Conservation (phyloP, 2,888 invertebrate genomes). For the Xestia c-nigrum region DNA sequence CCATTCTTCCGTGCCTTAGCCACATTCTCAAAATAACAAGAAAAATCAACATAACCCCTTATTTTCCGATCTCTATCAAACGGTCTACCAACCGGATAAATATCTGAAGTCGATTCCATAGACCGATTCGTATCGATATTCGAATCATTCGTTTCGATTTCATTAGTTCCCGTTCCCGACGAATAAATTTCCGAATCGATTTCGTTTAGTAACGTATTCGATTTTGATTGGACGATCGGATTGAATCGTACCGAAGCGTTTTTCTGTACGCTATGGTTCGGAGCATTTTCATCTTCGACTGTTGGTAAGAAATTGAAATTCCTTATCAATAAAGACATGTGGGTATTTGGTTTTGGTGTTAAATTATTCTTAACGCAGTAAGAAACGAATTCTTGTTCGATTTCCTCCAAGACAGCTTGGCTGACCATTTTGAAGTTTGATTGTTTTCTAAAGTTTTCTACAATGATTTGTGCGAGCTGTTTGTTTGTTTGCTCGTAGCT, state of each 20-base stretch:
- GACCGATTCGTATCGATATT: slow-evolving; percentile 84
- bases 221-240: slow-evolving; percentile 90
- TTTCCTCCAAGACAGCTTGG: slow-evolving; percentile 96
- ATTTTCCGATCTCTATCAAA: slow-evolving; percentile 93
- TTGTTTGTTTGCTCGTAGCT: slow-evolving; percentile 94
- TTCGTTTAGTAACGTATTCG: slow-evolving; percentile 84
- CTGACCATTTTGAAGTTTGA: slow-evolving; percentile 95
- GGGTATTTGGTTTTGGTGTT: slow-evolving; percentile 92
- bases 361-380: slow-evolving; percentile 91
- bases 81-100: slow-evolving; percentile 80
- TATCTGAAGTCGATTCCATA: slow-evolving; percentile 84
- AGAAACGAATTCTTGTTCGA: slow-evolving; percentile 95
- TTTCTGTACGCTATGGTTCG: slow-evolving; percentile 80
- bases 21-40: slow-evolving; percentile 94
- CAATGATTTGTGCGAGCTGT: slow-evolving; percentile 94
- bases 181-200: slow-evolving; percentile 85
- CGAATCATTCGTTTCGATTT: slow-evolving; percentile 77
- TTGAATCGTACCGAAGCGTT: slow-evolving; percentile 91
- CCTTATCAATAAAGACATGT: slow-evolving; percentile 95
- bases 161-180: slow-evolving; percentile 78
- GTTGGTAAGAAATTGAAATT: slow-evolving; percentile 96
- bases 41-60: slow-evolving; percentile 96
- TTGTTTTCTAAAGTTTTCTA: slow-evolving; percentile 95
- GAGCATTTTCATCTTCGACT: slow-evolving; percentile 71
- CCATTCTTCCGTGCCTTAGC: slow-evolving; percentile 92